A percentile compares a stretch with the other conserved stretches of the same genome.
Evolutionary conservation across 2,888 invertebrate species (phyloP).

Genomic region (Drosophila hamatofila): DNA sequence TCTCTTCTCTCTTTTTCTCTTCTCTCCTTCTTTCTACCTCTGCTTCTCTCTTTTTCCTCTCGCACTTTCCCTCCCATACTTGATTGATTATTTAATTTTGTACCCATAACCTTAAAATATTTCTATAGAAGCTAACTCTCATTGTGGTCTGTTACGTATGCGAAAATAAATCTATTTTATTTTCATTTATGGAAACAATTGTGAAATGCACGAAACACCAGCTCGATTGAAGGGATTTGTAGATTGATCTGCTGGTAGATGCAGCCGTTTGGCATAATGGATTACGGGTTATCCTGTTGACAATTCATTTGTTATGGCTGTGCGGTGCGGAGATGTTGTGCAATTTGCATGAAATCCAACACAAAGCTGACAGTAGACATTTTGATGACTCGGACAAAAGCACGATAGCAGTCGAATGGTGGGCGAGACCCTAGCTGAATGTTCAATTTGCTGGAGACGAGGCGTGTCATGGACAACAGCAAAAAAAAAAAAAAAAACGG

Average conservation of each 20-base stretch:
- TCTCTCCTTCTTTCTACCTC: too few relatives aligned
- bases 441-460: constrained; percentile 52
- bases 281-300: constrained; percentile 19
- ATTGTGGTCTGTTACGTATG: not conserved
- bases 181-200: not conserved
- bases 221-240: constrained; percentile 4
- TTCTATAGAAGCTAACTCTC: not conserved
- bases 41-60: not conserved
- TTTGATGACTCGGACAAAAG: constrained; percentile 33
- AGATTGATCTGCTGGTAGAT: constrained; percentile 14
- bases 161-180: too few relatives aligned
- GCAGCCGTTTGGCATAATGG: constrained; percentile 22
- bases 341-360: constrained; percentile 42
- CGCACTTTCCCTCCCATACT: too few relatives aligned
- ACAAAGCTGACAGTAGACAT: constrained; percentile 33
- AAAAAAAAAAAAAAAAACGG: not conserved
- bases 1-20: too few relatives aligned
- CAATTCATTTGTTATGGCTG: constrained; percentile 19
- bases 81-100: too few relatives aligned
- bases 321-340: constrained; percentile 25
- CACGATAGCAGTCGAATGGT: constrained; percentile 14
- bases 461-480: constrained; percentile 2
- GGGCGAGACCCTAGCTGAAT: constrained; percentile 32
- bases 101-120: too few relatives aligned
- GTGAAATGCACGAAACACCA: not conserved